phyloP scores from a whole-genome alignment of 2,113 vertebrate genomes.

The Camelus bactrianus region DNA sequence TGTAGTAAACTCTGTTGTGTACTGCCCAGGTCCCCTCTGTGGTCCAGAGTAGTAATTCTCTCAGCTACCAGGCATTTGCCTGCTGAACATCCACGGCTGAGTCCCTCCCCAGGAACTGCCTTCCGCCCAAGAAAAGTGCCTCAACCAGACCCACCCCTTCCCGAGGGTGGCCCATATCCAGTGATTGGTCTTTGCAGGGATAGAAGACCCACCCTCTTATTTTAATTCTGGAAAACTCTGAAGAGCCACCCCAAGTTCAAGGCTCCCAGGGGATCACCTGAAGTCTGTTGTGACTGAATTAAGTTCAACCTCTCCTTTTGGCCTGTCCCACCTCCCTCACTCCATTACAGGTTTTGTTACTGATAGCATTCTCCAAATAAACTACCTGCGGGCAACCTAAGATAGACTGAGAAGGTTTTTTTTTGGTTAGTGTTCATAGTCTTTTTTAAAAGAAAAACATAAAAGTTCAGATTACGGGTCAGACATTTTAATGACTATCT shows the following conservation, averaged over 20 bases:
- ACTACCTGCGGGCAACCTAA: neutral
- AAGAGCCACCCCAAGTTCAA: neutral
- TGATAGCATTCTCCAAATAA: neutral
- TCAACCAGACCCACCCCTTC: neutral
- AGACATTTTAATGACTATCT: neutral
- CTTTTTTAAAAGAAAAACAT: neutral
- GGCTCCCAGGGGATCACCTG: neutral
- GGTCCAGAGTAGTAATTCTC: neutral
- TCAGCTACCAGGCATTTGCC: neutral
- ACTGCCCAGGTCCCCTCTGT: neutral
- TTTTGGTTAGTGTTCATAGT: neutral
- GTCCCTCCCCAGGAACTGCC: neutral
- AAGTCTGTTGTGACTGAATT: neutral
- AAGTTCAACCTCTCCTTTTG: constrained; percentile 8
- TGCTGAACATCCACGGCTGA: neutral
- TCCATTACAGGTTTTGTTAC: neutral
- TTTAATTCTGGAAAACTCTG: neutral
- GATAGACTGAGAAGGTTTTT: neutral
- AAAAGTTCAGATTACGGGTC: neutral
- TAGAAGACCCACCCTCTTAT: neutral
- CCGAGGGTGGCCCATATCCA: neutral
- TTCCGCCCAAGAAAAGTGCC: neutral
- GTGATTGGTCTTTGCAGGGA: neutral
- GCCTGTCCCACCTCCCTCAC: neutral
- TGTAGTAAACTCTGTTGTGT: neutral